Evolutionary conservation across 2,113 vertebrate genomes (phyloP), one percentile per base, ranked within the genome.

Genomic region (Spilogale gracilis): DNA sequence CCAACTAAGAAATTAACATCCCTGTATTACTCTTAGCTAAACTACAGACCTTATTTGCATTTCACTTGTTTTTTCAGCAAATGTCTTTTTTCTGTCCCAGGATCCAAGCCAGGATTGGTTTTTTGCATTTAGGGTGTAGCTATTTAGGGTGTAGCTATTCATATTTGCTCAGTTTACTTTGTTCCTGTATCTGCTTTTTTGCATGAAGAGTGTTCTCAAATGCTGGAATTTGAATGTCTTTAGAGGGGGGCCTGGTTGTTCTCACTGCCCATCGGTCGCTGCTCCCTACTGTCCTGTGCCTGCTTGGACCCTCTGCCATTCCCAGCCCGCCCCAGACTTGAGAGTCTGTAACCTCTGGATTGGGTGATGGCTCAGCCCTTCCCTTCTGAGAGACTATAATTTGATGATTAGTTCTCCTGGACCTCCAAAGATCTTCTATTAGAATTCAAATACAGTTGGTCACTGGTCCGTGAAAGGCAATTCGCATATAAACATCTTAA

Each of bases 171-270:
- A 3, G 60, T 96, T 91, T 30, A 12, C 45, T 87, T 85, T 38
- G 25, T 69, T 67, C 23, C 38, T 63, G 30, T 60, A 76, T 82
- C 74, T 87, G n/a, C 81, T 67, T 27, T 91, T 94, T 96, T 71
- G 14, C 69, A 89, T 60, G 54, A 82, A 83, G 27, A 25, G 23
- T 76, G 52, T 54, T 76, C 83, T 96, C 45, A 45, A 60, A 45
- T 27, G 61, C 18, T 87, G 60, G 60, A 60, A 81, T 89, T 23
- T 38, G 38, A 71, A 82, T 67, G 32, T 6, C 50, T 58, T 61
- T 93, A 84, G 30, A 89, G n/a, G 25, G 2, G 45, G 7, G 61
- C 21, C 23, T 93, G 17, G 30, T 67, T 67, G 13, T 93, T 67
- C 14, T 14, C 14, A 63, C 38, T 58, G 5, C 67, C 32, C 9